Conservation (phyloP, 2,113 vertebrate species). For the Serinus canaria region DNA sequence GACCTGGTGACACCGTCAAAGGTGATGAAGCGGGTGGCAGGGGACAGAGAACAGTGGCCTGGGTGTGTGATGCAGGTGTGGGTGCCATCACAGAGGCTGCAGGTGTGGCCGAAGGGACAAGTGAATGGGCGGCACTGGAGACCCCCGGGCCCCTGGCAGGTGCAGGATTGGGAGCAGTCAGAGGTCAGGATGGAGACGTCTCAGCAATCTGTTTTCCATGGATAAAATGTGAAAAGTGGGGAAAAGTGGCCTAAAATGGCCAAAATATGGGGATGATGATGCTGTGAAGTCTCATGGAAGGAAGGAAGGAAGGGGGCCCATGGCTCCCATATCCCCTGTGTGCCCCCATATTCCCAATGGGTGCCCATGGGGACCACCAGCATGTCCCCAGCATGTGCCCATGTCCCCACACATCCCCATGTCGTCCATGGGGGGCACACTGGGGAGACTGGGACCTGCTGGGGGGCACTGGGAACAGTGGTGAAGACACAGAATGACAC, state of each 20-base stretch:
- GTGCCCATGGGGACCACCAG: neutral
- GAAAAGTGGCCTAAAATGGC: neutral
- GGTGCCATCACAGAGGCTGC: rapidly evolving
- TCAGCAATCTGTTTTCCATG: neutral
- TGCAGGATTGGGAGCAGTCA: neutral
- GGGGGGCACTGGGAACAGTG: neutral
- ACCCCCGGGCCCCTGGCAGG: neutral
- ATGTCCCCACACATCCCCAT: neutral
- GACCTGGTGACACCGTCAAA: neutral
- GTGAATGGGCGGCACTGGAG: neutral
- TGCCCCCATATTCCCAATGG: no score
- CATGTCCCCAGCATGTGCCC: neutral
- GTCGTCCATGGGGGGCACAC: neutral
- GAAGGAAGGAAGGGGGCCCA: neutral
- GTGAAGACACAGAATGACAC: neutral
- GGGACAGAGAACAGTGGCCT: neutral
- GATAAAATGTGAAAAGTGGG: neutral
- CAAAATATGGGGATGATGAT: neutral
- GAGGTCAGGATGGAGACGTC: neutral
- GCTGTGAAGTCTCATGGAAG: neutral
- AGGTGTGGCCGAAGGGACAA: neutral
- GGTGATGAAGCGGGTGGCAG: neutral
- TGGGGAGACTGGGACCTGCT: neutral
- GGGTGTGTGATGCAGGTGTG: neutral
- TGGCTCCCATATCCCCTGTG: rapidly evolving